A percentile compares a stretch with the other conserved stretches of the same genome.
Conservation (phyloP, 1,140 invertebrate species). For the Elymnias hypermnestra region DNA sequence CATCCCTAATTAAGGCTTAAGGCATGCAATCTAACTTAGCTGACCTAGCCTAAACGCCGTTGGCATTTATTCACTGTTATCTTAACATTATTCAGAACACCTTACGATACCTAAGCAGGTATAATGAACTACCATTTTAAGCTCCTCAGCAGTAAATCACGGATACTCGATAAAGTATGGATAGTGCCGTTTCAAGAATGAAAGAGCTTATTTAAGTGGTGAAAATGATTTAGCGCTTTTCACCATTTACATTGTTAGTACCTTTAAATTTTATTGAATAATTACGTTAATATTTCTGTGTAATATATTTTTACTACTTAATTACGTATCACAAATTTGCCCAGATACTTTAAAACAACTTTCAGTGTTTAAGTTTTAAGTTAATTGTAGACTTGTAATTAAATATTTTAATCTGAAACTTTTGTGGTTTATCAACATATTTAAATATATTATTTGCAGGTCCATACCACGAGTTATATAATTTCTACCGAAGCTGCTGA, state of each 20-base stretch:
- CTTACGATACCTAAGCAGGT: constrained; percentile 34
- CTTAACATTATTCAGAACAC: constrained; percentile 36
- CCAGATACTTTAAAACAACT: no score
- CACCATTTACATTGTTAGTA: background rate
- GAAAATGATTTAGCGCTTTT: background rate
- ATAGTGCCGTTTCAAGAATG: constrained; percentile 2
- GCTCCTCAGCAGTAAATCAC: constrained; percentile 31
- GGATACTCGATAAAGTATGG: constrained; percentile 29
- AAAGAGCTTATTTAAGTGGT: constrained; percentile 1
- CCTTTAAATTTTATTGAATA: no score
- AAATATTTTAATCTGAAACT: no score
- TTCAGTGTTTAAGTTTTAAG: no score
- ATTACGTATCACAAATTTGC: no score
- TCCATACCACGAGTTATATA: no score
- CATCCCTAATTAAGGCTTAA: constrained; percentile 20
- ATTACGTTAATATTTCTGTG: no score
- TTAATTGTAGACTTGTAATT: no score
- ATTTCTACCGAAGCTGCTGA: no score
- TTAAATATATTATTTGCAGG: no score
- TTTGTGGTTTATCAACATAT: no score
- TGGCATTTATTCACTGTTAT: constrained; percentile 35
- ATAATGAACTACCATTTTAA: constrained; percentile 39
- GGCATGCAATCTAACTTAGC: constrained; percentile 15
- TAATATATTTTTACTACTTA: no score
- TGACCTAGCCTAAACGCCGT: constrained; percentile 22